Evolutionary conservation across 1,140 invertebrate species (phyloP).

Genomic region (Lysiphlebus fabarum): DNA sequence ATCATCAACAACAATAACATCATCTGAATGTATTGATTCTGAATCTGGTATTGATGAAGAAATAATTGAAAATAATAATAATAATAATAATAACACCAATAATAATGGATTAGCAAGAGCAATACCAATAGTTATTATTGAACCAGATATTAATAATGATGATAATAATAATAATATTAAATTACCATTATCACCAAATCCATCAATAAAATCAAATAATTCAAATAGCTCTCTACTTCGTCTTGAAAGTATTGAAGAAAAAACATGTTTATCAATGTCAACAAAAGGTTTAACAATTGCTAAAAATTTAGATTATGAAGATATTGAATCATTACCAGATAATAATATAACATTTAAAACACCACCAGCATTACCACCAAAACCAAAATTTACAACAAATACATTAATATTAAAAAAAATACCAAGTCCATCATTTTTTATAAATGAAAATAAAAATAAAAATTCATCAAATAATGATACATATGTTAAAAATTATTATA

Average conservation of each 20-base stretch:
- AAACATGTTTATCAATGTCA: constrained; percentile 46
- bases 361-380: constrained; percentile 67
- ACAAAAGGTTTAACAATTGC: constrained; percentile 54
- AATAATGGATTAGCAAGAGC: constrained; percentile 33
- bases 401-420: constrained; percentile 55
- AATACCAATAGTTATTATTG: constrained; percentile 50
- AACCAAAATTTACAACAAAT: constrained; percentile 65
- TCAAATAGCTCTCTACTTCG: constrained; percentile 32
- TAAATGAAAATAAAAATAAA: constrained; percentile 62
- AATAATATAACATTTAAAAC: constrained; percentile 56
- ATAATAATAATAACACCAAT: no score
- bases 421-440: constrained; percentile 63
- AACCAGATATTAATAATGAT: constrained; percentile 36
- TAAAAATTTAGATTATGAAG: constrained; percentile 61
- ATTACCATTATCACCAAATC: constrained; percentile 11
- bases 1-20: constrained; percentile 1
- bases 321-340: constrained; percentile 52
- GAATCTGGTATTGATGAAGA: constrained; percentile 33
- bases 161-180: constrained; percentile 16
- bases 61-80: no score
- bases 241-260: constrained; percentile 47
- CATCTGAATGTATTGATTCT: constrained; percentile 16
- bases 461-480: constrained; percentile 30
- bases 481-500: constrained; percentile 17
- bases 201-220: constrained; percentile 15